Base-by-base conservation (phyloP, 2,113 vertebrate species). In the Pseudopipra pipra region DNA sequence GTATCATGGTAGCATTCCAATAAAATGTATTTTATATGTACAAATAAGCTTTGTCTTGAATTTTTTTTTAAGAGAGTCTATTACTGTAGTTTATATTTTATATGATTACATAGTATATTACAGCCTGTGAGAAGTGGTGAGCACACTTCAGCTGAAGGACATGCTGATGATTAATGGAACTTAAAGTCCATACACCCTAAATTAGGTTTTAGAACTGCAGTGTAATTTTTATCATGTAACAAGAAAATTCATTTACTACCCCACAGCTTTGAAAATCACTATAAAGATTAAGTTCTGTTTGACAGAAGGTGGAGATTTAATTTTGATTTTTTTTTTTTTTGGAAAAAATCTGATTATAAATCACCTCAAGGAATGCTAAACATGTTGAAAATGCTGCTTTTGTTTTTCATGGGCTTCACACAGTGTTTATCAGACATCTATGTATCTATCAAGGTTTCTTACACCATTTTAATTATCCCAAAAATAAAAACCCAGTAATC, bases 171-270 rank as follows among this genome's bases (percentile, higher is more conserved):
- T 95, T 97, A 96, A 95, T 93, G 95, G 75, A 94, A 33, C 49
- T 82, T 75, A 91, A 85, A 71, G 82, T 85, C 90, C 37, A 61
- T 65, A 72, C 39, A 88, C n/a, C 22, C 41, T 85, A 95, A 96
- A 97, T 97, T 93, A 93, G 12, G 65, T 96, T 97, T 96, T 70
- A 92, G 87, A 94, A 94, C 58, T 84, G n/a, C 59, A 86, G 35
- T 79, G 74, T 89, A 93, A 89, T 97, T 97, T 97, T 97, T 92
- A 97, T 93, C 83, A 84, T 62, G 21, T 93, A 97, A 96, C 90
- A 85, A 96, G 90, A 77, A 95, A 95, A 96, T 96, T 94, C 47
- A 91, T 94, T 97, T 97, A 93, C 74, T 95, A 79, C 67, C 92
- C 84, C 2, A 16, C 75, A 95, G 83, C 79, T 96, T 95, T 94